Base-by-base conservation (phyloP, 2,113 vertebrate genomes). In the Eclectus roratus region DNA sequence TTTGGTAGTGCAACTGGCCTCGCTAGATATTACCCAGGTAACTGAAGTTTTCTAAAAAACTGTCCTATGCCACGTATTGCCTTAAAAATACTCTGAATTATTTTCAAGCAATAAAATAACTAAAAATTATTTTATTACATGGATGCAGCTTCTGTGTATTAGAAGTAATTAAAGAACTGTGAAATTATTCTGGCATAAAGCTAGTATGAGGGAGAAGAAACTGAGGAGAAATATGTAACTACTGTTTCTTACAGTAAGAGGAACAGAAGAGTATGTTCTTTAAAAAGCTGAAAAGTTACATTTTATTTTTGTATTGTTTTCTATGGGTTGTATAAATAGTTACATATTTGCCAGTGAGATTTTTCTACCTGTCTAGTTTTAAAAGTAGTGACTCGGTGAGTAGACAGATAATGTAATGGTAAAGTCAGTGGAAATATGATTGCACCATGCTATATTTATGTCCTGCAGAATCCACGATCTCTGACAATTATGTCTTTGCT, bases 1-100 rank as follows among this genome's bases (percentile, higher is more conserved):
- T 99, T 99, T 77, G 99, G 99, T 20, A 99, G 99, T 21, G 99
- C 99, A 37, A 99, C 99, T 7, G 99, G 99, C 86, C 98, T 99
- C 23, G 99, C 99, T 60, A 99, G 99, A 15, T 99, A 99, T 93
- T 99, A 99, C 80, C 99, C 99, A 98, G 99, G 99, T 99, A 98
- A 97, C 63, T 94, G 39, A 46, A 76, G 11, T 84, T 56, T 66
- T 82, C 58, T 49, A 21, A 55, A 55, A 7, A 77, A 5, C n/a
- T 82, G 28, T 44, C 20, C 13, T 69, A 0, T 70, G 28, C 11
- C 21, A 10, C 21, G 2, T 17, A 17, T 10, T 82, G 41, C 58
- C n/a, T 69, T 70, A 7, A 85, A 94, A 72, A 61, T 65, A 31
- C 4, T 28, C 24, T 61, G 24, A 64, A 44, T 55, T 43, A 31